Evolutionary conservation across 2,797 vertebrate genomes (phyloP).

Genomic region (Pseudochirops corinnae): DNA sequence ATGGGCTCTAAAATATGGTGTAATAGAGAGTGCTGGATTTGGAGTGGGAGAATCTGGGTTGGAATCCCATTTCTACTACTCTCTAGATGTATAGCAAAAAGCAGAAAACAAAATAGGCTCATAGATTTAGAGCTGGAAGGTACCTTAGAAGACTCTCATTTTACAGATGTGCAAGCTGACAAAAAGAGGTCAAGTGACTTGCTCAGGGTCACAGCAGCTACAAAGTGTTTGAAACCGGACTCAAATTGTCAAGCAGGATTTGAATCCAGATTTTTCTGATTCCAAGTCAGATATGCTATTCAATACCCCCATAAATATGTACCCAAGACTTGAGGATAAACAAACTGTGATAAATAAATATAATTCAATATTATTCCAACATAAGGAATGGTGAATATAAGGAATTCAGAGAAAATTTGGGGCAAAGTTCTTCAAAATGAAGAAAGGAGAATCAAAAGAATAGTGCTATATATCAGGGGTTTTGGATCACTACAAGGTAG

Average conservation of each 20-base stretch:
- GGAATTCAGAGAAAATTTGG: neutral
- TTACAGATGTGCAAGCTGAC: neutral
- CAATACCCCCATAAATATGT: neutral
- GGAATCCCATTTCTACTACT: neutral
- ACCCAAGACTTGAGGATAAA: neutral
- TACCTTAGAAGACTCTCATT: neutral
- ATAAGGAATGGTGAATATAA: neutral
- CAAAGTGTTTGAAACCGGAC: neutral
- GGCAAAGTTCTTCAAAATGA: neutral
- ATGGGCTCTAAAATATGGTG: constrained; percentile 31
- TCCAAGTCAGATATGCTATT: neutral
- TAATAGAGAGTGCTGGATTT: neutral
- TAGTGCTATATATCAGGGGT: no score
- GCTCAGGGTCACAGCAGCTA: neutral
- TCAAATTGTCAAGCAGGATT: neutral
- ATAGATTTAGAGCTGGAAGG: neutral
- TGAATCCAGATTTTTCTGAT: neutral
- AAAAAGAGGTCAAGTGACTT: neutral
- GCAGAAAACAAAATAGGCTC: neutral
- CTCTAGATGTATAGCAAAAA: neutral
- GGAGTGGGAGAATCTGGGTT: neutral
- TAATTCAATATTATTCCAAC: neutral
- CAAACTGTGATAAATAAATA: neutral
- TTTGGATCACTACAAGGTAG: no score
- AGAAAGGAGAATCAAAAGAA: neutral